phyloP scores from a whole-genome alignment of 2,888 invertebrate species.

The Aleiodes alternator region DNA sequence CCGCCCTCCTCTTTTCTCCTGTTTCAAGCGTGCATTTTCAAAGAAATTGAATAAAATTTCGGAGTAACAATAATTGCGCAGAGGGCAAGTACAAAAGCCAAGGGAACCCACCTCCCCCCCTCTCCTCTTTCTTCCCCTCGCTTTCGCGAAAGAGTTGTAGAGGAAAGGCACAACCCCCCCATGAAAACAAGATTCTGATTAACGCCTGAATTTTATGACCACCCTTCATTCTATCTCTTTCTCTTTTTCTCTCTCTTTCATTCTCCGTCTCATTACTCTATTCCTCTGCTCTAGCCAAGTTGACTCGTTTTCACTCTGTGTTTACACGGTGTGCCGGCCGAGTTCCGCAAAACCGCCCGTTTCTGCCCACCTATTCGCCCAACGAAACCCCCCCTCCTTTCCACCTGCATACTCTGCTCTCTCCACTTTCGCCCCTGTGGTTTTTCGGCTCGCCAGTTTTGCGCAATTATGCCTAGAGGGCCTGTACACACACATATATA shows the following conservation, averaged over 20 bases:
- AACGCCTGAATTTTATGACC: conserved; percentile 70
- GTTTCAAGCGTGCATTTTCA: background rate
- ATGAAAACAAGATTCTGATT: conserved; percentile 69
- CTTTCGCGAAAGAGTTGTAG: conserved; percentile 43
- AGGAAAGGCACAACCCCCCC: conserved; percentile 46
- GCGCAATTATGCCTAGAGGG: conserved; percentile 53
- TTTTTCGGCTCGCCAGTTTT: conserved; percentile 58
- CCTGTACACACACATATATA: no score
- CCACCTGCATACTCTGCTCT: background rate
- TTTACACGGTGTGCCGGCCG: conserved; percentile 22
- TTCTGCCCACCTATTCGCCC: background rate
- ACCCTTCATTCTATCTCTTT: conserved; percentile 48
- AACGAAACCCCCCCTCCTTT: conserved; percentile 7
- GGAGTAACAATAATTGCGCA: conserved; percentile 67
- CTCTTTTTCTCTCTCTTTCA: conserved; percentile 23
- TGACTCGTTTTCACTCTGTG: conserved; percentile 29
- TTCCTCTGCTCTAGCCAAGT: conserved; percentile 1
- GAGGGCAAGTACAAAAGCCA: conserved; percentile 64
- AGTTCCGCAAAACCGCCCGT: conserved; percentile 33
- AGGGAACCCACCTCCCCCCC: conserved; percentile 31
- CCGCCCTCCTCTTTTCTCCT: background rate
- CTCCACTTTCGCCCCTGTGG: conserved; percentile 50
- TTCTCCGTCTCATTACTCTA: background rate
- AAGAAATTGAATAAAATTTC: conserved; percentile 46
- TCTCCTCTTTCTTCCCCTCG: background rate